Conservation (phyloP, 2,113 vertebrate species). For the Pseudorasbora parva region DNA sequence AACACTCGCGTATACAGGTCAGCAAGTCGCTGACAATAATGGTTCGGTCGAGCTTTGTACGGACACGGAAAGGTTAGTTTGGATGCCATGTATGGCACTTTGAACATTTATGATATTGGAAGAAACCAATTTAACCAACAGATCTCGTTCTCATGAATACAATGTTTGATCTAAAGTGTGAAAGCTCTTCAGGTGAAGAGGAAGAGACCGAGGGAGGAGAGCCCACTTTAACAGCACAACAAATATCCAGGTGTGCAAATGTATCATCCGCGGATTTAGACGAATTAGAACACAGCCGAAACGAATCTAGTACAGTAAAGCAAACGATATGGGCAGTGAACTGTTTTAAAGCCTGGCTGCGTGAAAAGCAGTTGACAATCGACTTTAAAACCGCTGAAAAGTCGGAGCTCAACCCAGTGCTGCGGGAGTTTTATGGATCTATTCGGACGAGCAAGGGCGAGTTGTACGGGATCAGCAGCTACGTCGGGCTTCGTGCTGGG, state of each 20-base stretch:
- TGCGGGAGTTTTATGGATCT: constrained; percentile 34
- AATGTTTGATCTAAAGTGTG: constrained; percentile 37
- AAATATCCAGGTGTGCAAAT: constrained; percentile 28
- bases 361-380: neutral
- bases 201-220: neutral
- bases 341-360: constrained; percentile 39
- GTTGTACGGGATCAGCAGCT: constrained; percentile 39
- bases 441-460: constrained; percentile 29
- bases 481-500: constrained; percentile 35
- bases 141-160: neutral
- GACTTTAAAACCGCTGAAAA: constrained; percentile 38
- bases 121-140: neutral
- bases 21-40: neutral
- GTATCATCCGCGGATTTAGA: constrained; percentile 14
- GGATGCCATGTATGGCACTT: neutral
- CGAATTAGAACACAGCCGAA: constrained; percentile 21
- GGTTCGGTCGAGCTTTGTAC: too few relatives aligned
- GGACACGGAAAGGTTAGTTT: neutral
- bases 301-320: constrained; percentile 24
- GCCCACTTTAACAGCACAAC: constrained; percentile 26
- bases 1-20: neutral
- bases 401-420: neutral
- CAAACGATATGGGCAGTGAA: constrained; percentile 41
- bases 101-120: neutral
- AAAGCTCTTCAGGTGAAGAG: constrained; percentile 35